Percentiles rank a stretch among this genome's conserved stretches.
phyloP scores from a whole-genome alignment of 1,140 invertebrate species.

The Limonius californicus region DNA sequence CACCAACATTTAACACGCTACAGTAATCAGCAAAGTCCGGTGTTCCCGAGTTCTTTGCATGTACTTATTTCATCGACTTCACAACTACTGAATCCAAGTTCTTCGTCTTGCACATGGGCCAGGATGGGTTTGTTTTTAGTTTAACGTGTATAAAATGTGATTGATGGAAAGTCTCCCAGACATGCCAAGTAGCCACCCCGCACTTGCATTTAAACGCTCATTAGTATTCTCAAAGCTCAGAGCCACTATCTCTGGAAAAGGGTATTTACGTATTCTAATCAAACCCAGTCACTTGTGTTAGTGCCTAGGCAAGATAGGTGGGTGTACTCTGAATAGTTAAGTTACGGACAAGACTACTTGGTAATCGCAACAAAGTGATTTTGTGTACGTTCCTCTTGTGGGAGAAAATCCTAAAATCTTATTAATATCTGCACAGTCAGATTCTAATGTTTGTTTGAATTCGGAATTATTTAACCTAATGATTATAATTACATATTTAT shows the following conservation, averaged over 20 bases:
- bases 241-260: neutral
- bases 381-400: too few relatives aligned
- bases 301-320: neutral
- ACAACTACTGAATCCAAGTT: neutral
- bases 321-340: neutral
- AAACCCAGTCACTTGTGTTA: neutral
- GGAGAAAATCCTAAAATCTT: too few relatives aligned
- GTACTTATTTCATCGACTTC: neutral
- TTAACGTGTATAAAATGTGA: neutral
- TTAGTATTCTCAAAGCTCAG: neutral
- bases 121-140: neutral
- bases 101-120: neutral
- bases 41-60: neutral
- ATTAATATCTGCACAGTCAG: too few relatives aligned
- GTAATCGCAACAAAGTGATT: too few relatives aligned
- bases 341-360: neutral
- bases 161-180: neutral
- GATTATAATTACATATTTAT: too few relatives aligned
- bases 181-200: neutral
- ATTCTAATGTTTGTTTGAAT: too few relatives aligned
- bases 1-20: neutral
- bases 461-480: too few relatives aligned
- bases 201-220: neutral
- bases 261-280: slow-evolving; percentile 1
- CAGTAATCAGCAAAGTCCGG: neutral